Evolutionary conservation across 2,888 invertebrate species (phyloP), one percentile per base, ranked within the genome.

Genomic region (Mystacides longicornis): DNA sequence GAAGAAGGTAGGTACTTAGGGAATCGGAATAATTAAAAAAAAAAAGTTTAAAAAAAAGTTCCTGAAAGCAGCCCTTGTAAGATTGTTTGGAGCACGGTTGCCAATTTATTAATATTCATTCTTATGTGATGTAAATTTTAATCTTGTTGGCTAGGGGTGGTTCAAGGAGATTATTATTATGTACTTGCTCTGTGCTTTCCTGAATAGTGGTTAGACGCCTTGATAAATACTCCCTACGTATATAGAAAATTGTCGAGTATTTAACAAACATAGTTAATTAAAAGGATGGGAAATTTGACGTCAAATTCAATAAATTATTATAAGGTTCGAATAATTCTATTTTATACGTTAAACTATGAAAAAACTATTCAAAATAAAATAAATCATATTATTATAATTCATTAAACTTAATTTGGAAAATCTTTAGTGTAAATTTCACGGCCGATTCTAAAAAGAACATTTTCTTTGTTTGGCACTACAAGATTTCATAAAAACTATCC

Each of bases 41-140:
- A n/a, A n/a, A n/a, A n/a, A n/a, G n/a, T n/a, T n/a, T n/a, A n/a
- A n/a, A n/a, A n/a, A n/a, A n/a, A n/a, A n/a, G n/a, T n/a, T n/a
- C 3, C 37, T 37, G 14, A 14, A 14, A 37, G 3, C 37, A 37
- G 37, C 14, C 37, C 37, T 37, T 3, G 4, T 37, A 7, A 14
- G 37, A n/a, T 4, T 3, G 37, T 37, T 37, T 19, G 20, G 45
- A 45, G 20, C 19, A 19, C 48, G 37, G 47, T 48, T 53, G 50
- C 55, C 50, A 45, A 23, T 52, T 46, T 52, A 60, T 60, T 60
- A 60, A 57, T 60, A 57, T 60, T 60, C 59, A 60, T 60, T 60
- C 55, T 55, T 57, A 60, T 60, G 52, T 48, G 57, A 57, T 57
- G 57, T 55, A 60, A 55, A 60, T 57, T 60, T 57, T 57, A 56